Evolutionary conservation across 2,888 invertebrate species (phyloP).

Genomic region (Megastigmus dorsalis): DNA sequence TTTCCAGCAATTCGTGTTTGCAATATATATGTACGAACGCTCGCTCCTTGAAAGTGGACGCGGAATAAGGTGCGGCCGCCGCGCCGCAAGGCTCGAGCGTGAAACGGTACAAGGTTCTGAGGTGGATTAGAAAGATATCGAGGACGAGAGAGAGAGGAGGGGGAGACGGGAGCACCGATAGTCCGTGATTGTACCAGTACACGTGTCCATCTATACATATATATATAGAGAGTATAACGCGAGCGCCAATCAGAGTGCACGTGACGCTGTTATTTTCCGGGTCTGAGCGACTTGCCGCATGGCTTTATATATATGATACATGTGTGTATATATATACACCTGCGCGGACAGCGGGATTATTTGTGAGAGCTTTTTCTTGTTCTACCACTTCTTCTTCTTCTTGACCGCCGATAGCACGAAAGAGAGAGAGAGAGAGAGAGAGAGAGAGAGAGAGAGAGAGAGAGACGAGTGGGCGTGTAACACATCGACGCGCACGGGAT

Average conservation of each 20-base stretch:
- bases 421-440: neutral
- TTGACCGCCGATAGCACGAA: neutral
- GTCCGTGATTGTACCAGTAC: neutral
- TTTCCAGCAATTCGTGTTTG: neutral
- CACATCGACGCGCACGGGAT: neutral
- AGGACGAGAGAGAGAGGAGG: neutral
- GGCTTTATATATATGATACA: too few relatives aligned
- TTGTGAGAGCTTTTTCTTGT: neutral
- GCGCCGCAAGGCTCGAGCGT: conserved; percentile 4
- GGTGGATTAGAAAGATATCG: conserved; percentile 50
- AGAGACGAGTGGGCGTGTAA: conserved; percentile 18
- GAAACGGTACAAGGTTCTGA: conserved; percentile 47
- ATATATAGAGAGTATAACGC: neutral
- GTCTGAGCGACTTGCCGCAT: neutral
- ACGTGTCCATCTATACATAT: neutral
- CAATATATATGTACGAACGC: neutral
- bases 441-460: conserved; percentile 4
- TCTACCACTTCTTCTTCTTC: neutral
- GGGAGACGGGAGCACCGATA: too few relatives aligned
- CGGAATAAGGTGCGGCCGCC: conserved; percentile 37
- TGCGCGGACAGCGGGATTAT: conserved; percentile 25
- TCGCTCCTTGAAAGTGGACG: neutral
- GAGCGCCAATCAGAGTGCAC: conserved; percentile 16
- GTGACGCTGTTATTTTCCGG: conserved; percentile 37
- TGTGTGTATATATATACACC: neutral